Evolutionary conservation across 2,113 vertebrate species (phyloP).

Genomic region (Callaeas wilsoni): DNA sequence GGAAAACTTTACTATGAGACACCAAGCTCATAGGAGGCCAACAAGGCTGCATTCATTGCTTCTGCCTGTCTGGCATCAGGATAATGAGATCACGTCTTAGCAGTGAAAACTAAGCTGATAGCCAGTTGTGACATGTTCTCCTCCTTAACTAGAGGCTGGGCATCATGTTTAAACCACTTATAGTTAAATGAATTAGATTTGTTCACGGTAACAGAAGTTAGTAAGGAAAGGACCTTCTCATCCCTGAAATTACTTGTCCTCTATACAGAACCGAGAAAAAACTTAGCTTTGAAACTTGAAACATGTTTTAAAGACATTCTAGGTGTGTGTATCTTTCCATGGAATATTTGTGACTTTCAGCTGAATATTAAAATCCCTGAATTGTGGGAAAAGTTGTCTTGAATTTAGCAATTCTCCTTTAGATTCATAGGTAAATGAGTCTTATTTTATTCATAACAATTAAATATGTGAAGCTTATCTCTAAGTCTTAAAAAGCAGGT

Average conservation of each 20-base stretch:
- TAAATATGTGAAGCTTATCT: background rate
- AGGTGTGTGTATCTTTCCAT: background rate
- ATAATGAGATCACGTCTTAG: background rate
- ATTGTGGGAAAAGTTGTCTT: background rate
- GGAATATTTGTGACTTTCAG: background rate
- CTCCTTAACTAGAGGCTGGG: background rate
- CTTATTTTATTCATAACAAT: background rate
- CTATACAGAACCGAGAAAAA: background rate
- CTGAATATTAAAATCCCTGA: background rate
- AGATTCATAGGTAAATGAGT: background rate
- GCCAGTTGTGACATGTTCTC: background rate
- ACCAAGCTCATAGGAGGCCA: background rate
- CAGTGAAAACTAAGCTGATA: background rate
- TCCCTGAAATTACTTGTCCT: background rate
- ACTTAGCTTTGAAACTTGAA: background rate
- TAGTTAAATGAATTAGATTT: background rate
- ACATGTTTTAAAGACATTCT: background rate
- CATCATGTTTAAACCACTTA: background rate
- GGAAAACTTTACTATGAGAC: background rate
- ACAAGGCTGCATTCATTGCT: background rate
- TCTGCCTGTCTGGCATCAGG: background rate
- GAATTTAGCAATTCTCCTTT: background rate
- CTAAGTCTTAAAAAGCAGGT: background rate
- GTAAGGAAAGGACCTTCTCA: background rate
- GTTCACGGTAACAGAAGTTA: background rate